Base-by-base conservation (phyloP, 2,888 invertebrate species). In the Epirrhoe tristata region DNA sequence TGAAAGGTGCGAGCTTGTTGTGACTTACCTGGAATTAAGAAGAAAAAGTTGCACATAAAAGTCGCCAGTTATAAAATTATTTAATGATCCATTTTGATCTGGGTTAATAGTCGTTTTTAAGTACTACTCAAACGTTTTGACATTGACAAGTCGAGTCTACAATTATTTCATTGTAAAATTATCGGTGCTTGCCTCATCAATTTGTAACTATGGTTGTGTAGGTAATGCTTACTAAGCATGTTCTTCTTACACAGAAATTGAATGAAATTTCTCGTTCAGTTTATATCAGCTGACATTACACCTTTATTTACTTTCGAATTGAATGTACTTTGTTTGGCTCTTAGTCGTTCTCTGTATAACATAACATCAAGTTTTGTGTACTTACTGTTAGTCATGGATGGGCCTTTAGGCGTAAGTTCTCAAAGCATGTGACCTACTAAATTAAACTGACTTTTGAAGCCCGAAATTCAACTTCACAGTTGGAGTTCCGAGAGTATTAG, bases 1-100 rank as follows among this genome's bases (percentile, higher is more conserved):
- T 87, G 85, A 87, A 87, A 88, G 87, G 85, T 82, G 68, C 67
- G 73, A 67, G 69, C 68, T 77, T 71, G 75, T 77, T 77, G 74
- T 74, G 71, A 67, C 70, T 71, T 72, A 77, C 75, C 69, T 66
- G 65, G 75, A 79, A 76, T 69, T 63, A 77, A 74, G 72, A 70
- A 71, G 68, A 66, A 64, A 57, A 58, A 56, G 32, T 54, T 48
- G 16, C 10, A 54, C 50, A 46, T 31, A 34, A 52, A 36, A 58
- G 39, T 39, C 55, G 34, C 8, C 14, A 24, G 24, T 39, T 17
- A 39, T 17, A 5, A 39, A 57, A 60, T 53, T 53, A 53, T 61
- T 61, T 54, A 54, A 61, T 61, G 53, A 53, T 54, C 8, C 24
- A 12, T 48, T 54, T 31, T 6, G 43, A 53, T 48, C 32, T 46